Conservation (phyloP, 2,797 vertebrate species). For the Urosaurus nigricauda region DNA sequence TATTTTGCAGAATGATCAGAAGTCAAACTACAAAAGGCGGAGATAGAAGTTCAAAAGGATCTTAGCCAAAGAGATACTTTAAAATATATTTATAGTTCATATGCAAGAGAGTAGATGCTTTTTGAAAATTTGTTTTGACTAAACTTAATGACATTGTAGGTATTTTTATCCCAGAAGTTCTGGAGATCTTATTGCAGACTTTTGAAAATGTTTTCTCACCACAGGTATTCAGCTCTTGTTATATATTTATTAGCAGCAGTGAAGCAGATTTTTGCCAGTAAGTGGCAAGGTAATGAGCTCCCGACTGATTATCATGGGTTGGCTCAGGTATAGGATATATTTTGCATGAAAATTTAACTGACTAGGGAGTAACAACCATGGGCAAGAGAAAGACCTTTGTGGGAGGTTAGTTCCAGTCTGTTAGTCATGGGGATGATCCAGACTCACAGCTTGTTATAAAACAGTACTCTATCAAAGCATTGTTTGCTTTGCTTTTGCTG, state of each 20-base stretch:
- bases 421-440: background rate
- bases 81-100: background rate
- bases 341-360: background rate
- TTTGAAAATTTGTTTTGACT: background rate
- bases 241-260: constrained; percentile 14
- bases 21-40: background rate
- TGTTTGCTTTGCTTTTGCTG: background rate
- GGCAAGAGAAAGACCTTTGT: background rate
- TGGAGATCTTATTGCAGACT: background rate
- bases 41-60: background rate
- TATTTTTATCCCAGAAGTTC: background rate
- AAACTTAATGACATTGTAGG: too few relatives aligned
- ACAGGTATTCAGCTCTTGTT: background rate
- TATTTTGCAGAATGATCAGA: too few relatives aligned
- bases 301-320: background rate
- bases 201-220: constrained; percentile 1
- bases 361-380: background rate
- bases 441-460: background rate
- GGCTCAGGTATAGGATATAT: background rate
- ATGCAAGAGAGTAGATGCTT: background rate
- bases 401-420: background rate
- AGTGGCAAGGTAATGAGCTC: constrained; percentile 5
- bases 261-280: background rate
- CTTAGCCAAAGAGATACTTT: background rate
- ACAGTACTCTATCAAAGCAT: background rate